A percentile compares a stretch with the other conserved stretches of the same genome.
Conservation (phyloP, 2,888 invertebrate species). For the Nudaria mundana region DNA sequence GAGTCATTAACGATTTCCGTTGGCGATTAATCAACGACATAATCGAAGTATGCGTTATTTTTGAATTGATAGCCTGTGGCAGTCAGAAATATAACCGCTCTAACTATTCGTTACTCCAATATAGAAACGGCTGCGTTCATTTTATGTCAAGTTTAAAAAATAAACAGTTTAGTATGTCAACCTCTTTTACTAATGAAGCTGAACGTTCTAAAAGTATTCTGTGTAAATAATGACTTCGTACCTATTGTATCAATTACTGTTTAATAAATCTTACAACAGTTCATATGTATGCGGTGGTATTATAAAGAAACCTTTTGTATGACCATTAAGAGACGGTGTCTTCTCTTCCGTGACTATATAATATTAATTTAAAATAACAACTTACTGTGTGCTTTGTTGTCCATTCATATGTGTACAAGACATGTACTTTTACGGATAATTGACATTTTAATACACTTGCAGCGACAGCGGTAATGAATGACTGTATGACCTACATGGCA, state of each 20-base stretch:
- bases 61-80: background rate
- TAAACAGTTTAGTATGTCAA: too few species aligned
- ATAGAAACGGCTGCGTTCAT: background rate
- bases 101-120: background rate
- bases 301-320: background rate
- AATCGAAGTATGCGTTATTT: background rate
- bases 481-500: conserved; percentile 10
- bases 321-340: background rate
- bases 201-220: too few species aligned
- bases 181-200: too few species aligned
- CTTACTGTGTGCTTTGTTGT: background rate
- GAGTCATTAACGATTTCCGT: background rate
- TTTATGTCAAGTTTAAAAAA: too few species aligned
- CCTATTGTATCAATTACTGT: too few species aligned
- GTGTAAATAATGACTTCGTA: too few species aligned
- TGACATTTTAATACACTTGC: too few species aligned
- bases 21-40: background rate
- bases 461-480: too few species aligned
- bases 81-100: background rate
- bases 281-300: too few species aligned
- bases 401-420: conserved; percentile 2
- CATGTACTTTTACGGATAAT: conserved; percentile 2
- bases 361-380: background rate
- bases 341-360: background rate
- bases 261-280: too few species aligned